A percentile compares a stretch with the other conserved stretches of the same genome.
Conservation (phyloP, 2,888 invertebrate species). For the Pristionchus exspectatus region DNA sequence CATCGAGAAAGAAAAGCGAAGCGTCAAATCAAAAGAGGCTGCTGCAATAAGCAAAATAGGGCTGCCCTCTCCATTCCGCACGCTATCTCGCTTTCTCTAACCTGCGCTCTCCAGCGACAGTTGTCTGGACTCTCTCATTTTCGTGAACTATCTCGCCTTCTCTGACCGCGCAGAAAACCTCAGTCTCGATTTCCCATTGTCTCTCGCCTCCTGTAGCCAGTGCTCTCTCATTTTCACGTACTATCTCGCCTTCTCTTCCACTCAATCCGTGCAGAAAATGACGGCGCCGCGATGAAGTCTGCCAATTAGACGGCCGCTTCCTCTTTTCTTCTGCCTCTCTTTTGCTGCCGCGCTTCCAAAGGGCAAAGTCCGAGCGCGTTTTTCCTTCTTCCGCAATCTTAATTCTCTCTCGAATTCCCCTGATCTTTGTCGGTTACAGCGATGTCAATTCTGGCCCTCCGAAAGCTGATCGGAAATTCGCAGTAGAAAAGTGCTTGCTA, state of each 20-base stretch:
- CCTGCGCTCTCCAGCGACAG: not conserved
- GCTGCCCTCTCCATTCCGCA: not conserved
- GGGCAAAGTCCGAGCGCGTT: not conserved
- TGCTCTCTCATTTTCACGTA: not conserved
- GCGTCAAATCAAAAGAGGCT: not conserved
- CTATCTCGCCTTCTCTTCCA: not conserved
- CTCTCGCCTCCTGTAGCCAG: not conserved
- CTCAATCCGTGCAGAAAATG: not conserved
- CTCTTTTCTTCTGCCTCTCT: not conserved
- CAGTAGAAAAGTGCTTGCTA: too few relatives aligned
- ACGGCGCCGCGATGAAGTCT: not conserved
- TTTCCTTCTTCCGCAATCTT: not conserved
- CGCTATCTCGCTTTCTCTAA: not conserved
- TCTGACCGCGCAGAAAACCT: not conserved
- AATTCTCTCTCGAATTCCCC: not conserved
- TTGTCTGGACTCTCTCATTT: not conserved
- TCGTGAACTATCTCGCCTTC: not conserved
- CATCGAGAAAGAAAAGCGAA: not conserved
- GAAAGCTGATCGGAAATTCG: too few relatives aligned
- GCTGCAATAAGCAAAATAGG: not conserved
- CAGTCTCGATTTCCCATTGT: not conserved
- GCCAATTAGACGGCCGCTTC: constrained; percentile 7
- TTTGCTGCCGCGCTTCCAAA: not conserved
- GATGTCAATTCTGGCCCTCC: too few relatives aligned
- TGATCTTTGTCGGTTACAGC: too few relatives aligned